phyloP scores from a whole-genome alignment of 2,888 invertebrate genomes.

The Drosophila borborema region DNA sequence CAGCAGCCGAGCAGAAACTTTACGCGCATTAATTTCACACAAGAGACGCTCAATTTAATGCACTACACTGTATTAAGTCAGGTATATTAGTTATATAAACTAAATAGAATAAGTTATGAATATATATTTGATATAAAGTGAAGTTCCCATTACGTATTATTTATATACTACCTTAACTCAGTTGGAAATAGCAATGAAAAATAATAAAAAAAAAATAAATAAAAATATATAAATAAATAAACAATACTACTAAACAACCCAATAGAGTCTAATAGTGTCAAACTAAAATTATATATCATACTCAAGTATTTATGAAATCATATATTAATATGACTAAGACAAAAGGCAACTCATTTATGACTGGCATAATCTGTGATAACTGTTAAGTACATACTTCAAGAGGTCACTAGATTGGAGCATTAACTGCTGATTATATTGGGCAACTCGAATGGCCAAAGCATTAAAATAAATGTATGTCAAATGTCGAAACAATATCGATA shows the following conservation, averaged over 20 bases:
- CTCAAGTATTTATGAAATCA: background rate
- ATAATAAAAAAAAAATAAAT: no score
- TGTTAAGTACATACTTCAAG: background rate
- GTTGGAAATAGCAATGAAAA: no score
- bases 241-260: background rate
- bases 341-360: background rate
- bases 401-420: background rate
- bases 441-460: slow-evolving; percentile 12
- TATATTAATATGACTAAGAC: background rate
- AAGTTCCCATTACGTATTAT: no score
- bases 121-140: no score
- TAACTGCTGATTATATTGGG: slow-evolving; percentile 11
- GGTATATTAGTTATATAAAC: slow-evolving; percentile 9
- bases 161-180: no score
- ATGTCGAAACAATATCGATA: slow-evolving; percentile 36
- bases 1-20: slow-evolving; percentile 21
- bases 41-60: slow-evolving; percentile 56
- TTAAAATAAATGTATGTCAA: slow-evolving; percentile 36
- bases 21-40: slow-evolving; percentile 61
- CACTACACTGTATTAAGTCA: slow-evolving; percentile 27
- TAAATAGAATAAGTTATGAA: background rate
- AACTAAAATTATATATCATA: no score
- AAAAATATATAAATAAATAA: no score
- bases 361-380: background rate
- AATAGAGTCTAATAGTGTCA: no score